Base-by-base conservation (phyloP, 2,888 invertebrate genomes). In the Halictus quadricinctus region DNA sequence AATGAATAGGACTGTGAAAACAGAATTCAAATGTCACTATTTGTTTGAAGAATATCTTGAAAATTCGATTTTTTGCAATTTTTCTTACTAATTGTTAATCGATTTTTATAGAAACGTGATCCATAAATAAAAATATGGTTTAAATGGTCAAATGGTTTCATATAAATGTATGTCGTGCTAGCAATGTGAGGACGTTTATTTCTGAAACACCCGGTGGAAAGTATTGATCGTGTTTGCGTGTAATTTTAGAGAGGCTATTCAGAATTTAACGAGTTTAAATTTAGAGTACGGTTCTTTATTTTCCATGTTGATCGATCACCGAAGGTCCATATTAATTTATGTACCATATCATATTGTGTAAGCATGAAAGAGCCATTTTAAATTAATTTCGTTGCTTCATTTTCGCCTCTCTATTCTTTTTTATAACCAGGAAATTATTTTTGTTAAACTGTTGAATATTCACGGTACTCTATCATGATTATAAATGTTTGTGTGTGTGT, bases 161-260 rank as follows among this genome's bases (percentile, higher is more conserved):
- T 25, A 12, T 3, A 12, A 25, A 64, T 29, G 25, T n/a, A 5
- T 15, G 15, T 25, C n/a, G 60, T 29, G 64, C 29, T 29, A 15
- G 15, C 15, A 25, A n/a, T 7, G 0, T 13, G 25, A 7, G 25
- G 25, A 46, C 8, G 7, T 29, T 43, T 66, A 43, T 43, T 43
- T 70, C 70, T 66, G 36, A 66, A 66, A 66, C 36, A 66, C 66
- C 36, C 66, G 18, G 36, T 66, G 66, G 36, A 66, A 3, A 36
- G 36, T 66, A 66, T 66, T 36, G 66, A 66, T 36, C 36, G 66
- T 18, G 36, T 66, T 29, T 10, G 36, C 18, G 18, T 66, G 36
- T 36, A 66, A 66, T 66, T 66, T 36, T 66, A 66, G 21, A 36
- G 36, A 18, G 36, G 66, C 36, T 21, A 18, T 66, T 66, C 36